Evolutionary conservation across 2,888 invertebrate species (phyloP), one percentile per base, ranked within the genome.

Genomic region (Aphidoletes aphidimyza): DNA sequence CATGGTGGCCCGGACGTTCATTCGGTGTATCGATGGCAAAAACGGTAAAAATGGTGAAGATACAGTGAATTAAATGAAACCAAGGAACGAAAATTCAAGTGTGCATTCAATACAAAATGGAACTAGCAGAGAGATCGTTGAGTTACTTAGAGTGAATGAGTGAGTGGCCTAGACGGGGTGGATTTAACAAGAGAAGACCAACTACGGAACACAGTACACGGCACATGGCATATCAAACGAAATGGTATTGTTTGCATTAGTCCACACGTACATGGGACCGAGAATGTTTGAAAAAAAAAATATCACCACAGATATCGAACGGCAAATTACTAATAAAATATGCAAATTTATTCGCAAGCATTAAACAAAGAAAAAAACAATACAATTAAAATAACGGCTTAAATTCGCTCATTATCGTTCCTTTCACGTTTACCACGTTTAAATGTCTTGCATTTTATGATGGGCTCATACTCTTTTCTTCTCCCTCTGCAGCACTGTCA

Each of bases 311-410:
- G 22, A 6, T n/a, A 54, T 54, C 6, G 54, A 17, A 54, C n/a
- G n/a, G 22, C 54, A 54, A 54, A 5, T n/a, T 2, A 81, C 39
- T 17, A 30, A 69, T 69, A 69, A 69, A 69, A 69, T 69, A 81
- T 81, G 81, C 81, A 37, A 81, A 81, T 81, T 81, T 81, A 81
- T 81, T 81, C 39, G 39, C 22, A 1, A n/a, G 39, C 69, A 69
- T 69, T n/a, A n/a, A n/a, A n/a, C n/a, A n/a, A n/a, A n/a, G n/a
- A n/a, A 78, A 78, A 81, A 81, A 81, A 81, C 81, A 81, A 81
- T 81, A 81, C 22, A 81, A 81, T 81, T 81, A 81, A 81, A 81
- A 81, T 39, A 81, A 81, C 37, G 81, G 81, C 39, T 81, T 39
- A 81, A 81, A 81, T 81, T 81, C 36, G 6, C 39, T 39, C 81